A percentile compares a stretch with the other conserved stretches of the same genome.
phyloP scores from a whole-genome alignment of 2,113 vertebrate species.

The Felis catus region DNA sequence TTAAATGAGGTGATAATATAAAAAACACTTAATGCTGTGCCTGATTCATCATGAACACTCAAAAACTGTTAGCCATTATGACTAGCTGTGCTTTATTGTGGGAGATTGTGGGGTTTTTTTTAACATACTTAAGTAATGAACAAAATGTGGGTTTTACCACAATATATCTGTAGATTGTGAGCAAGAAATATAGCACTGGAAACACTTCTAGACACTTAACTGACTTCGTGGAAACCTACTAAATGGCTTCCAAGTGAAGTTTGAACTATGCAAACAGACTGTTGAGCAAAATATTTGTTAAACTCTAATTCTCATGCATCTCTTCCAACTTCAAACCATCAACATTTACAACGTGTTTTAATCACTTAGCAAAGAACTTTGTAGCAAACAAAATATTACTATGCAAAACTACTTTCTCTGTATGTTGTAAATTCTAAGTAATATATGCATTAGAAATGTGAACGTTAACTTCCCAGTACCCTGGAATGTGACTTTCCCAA shows the following conservation, averaged over 20 bases:
- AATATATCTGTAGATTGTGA: neutral
- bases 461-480: conserved; percentile 67
- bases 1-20: conserved; percentile 61
- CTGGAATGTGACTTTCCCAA: conserved; percentile 10
- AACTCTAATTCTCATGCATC: conserved; percentile 66
- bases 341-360: conserved; percentile 23
- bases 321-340: conserved; percentile 37
- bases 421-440: conserved; percentile 57
- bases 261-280: conserved; percentile 76
- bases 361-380: conserved; percentile 72
- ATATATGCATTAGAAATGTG: conserved; percentile 50
- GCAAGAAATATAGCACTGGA: conserved; percentile 22
- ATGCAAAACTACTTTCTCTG: conserved; percentile 54
- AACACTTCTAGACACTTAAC: conserved; percentile 66
- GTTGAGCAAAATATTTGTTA: conserved; percentile 65
- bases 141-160: conserved; percentile 2
- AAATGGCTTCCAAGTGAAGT: conserved; percentile 67
- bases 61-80: conserved; percentile 21
- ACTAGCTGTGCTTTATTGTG: conserved; percentile 7
- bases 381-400: conserved; percentile 60
- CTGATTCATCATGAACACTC: conserved; percentile 26
- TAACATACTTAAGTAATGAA: conserved; percentile 27
- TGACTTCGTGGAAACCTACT: conserved; percentile 52
- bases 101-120: neutral
- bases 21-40: conserved; percentile 36